Base-by-base conservation (phyloP, 2,113 vertebrate species). In the Willisornis vidua region DNA sequence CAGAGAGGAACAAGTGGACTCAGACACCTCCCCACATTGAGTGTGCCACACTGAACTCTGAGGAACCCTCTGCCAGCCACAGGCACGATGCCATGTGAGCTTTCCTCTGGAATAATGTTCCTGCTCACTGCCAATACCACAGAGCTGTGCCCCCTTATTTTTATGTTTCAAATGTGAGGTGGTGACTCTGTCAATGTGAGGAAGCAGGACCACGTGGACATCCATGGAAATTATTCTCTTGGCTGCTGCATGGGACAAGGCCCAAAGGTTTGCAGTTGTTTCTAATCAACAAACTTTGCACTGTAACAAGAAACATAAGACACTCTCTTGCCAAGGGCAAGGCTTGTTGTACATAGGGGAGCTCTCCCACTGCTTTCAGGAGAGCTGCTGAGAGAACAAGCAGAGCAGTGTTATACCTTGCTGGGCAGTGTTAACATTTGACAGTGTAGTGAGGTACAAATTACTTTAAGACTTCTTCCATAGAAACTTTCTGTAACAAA, bases 201-300 rank as follows among this genome's bases (percentile, higher is more conserved):
- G 10, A 41, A 94, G 80, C 48, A 54, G 35, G 57, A 49, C 41
- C 80, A 61, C 24, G 77, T 59, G 81, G 67, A 54, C 68, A 61
- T 19, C 29, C 63, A 59, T 29, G 58, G 81, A 49, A 94, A 87
- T 93, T 72, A 73, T 80, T 73, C 72, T 80, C 35, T 67, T 90
- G 81, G 85, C 68, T 54, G 81, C 48, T 59, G 63, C 67, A 51
- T 39, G 55, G 63, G 63, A 49, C 54, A 84, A 80, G 58, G 75
- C 58, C 58, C 58, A 43, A 19, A 84, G 54, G 54, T 80, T 49
- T 84, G 58, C 73, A 79, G 91, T 91, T 93, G 93, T 89, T 96
- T 91, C 72, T 51, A 91, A 89, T 89, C 88, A 93, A 83, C 54
- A 25, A 46, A 62, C 19, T 70, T 80, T 84, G 59, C 54, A 31